These are phyloP conservation scores for Bostrychus sinensis DNA, from an alignment of 2,113 vertebrate genomes.

Conservation along the genomic window DNA sequence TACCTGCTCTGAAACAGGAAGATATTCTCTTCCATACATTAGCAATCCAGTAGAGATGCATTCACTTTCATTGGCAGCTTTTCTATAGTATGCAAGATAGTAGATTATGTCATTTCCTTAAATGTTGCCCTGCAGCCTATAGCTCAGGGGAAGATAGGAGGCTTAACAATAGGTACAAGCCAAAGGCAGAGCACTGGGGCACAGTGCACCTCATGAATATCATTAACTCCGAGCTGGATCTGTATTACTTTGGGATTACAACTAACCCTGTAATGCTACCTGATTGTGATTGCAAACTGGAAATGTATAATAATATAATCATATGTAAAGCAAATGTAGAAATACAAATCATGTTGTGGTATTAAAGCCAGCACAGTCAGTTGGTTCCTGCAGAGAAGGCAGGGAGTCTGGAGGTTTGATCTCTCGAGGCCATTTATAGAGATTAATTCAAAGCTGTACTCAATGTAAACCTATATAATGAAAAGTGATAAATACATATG, in stretches of 20 bases:
- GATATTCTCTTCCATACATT: slow-evolving; percentile 10
- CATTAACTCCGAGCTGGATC: slow-evolving; percentile 74
- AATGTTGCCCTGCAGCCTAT: slow-evolving; percentile 42
- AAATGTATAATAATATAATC: slow-evolving; percentile 74
- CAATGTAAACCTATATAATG: slow-evolving; percentile 36
- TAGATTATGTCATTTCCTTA: slow-evolving; percentile 69
- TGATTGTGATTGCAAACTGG: slow-evolving; percentile 69
- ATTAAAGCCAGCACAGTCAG: slow-evolving; percentile 54
- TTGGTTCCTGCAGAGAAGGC: slow-evolving; percentile 31
- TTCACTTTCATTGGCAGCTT: slow-evolving; percentile 33
- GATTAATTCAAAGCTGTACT: slow-evolving; percentile 20
- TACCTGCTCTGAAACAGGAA: neutral
- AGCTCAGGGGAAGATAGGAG: slow-evolving; percentile 55
- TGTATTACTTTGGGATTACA: slow-evolving; percentile 77
- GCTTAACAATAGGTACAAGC: slow-evolving; percentile 68
- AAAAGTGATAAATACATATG: slow-evolving; percentile 28
- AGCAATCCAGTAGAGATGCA: neutral
- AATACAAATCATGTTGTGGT: slow-evolving; percentile 70
- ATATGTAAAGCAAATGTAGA: slow-evolving; percentile 78
- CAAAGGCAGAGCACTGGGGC: slow-evolving; percentile 63
- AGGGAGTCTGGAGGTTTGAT: slow-evolving; percentile 24
- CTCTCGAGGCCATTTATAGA: slow-evolving; percentile 33
- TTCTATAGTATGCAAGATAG: slow-evolving; percentile 18
- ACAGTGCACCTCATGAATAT: slow-evolving; percentile 77
- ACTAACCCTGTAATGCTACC: slow-evolving; percentile 70